Evolutionary conservation across 2,888 invertebrate genomes (phyloP).

Genomic region (Drosophila meridiana): DNA sequence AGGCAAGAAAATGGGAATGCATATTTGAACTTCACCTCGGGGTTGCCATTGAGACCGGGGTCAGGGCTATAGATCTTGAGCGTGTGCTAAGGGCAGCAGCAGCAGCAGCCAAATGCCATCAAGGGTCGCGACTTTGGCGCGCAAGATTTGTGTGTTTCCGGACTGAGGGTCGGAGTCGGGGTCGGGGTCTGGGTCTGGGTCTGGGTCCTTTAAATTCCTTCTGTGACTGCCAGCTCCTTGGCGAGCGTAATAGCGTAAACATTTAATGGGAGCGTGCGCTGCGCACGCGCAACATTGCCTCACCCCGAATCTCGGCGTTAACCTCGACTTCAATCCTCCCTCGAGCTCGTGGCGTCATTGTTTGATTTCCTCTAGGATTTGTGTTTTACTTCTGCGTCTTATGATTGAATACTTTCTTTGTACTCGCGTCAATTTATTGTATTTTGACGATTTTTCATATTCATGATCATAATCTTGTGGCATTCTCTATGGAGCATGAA

Average conservation of each 20-base stretch:
- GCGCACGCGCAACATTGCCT: slow-evolving; percentile 76
- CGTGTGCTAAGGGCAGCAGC: slow-evolving; percentile 52
- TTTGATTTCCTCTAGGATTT: slow-evolving; percentile 72
- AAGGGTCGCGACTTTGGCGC: slow-evolving; percentile 73
- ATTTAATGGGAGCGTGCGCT: slow-evolving; percentile 78
- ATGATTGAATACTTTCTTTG: slow-evolving; percentile 70
- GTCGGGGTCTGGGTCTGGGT: background rate
- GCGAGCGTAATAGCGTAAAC: slow-evolving; percentile 64
- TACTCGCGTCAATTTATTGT: slow-evolving; percentile 48
- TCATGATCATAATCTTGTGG: slow-evolving; percentile 74
- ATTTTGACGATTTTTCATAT: slow-evolving; percentile 54
- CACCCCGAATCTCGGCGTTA: slow-evolving; percentile 41
- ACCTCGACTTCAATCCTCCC: slow-evolving; percentile 30
- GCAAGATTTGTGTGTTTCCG: slow-evolving; percentile 74
- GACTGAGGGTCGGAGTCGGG: slow-evolving; percentile 21
- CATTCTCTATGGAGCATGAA: slow-evolving; percentile 56
- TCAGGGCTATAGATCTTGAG: slow-evolving; percentile 38
- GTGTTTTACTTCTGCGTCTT: slow-evolving; percentile 51
- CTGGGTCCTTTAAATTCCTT: slow-evolving; percentile 45
- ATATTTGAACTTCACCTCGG: slow-evolving; percentile 50
- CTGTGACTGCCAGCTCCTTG: slow-evolving; percentile 35
- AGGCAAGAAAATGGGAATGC: slow-evolving; percentile 29
- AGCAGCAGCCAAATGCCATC: slow-evolving; percentile 59
- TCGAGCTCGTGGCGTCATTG: slow-evolving; percentile 53
- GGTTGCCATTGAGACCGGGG: slow-evolving; percentile 29